Evolutionary conservation across 2,113 vertebrate species (phyloP).

Genomic region (Carollia perspicillata): DNA sequence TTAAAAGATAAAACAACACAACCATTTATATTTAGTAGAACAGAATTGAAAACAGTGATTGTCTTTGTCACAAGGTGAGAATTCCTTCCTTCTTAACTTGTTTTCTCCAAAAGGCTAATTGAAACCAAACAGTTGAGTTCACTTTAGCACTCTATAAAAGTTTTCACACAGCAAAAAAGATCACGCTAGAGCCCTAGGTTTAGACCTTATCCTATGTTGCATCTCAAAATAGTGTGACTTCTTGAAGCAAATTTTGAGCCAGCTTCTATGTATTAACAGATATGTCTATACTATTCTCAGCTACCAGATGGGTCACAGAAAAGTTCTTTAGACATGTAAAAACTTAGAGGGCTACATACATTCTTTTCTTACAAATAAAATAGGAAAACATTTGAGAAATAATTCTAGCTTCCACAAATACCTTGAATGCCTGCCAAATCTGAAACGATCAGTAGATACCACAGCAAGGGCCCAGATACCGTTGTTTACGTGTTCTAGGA

Average conservation of each 20-base stretch:
- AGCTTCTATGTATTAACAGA: background rate
- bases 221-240: background rate
- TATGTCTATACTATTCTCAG: background rate
- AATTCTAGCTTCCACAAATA: constrained; percentile 35
- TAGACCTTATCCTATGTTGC: background rate
- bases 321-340: background rate
- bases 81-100: background rate
- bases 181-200: background rate
- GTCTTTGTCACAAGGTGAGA: background rate
- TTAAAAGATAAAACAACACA: background rate
- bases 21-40: background rate
- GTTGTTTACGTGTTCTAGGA: background rate
- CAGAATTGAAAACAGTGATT: background rate
- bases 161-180: background rate
- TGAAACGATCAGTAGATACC: background rate
- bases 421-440: background rate
- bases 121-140: background rate
- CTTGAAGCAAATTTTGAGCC: background rate
- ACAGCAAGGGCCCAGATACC: background rate
- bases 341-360: background rate
- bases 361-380: background rate
- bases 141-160: background rate
- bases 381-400: background rate
- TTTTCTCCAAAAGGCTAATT: background rate
- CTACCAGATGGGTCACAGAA: background rate